phyloP scores from a whole-genome alignment of 2,797 vertebrate genomes.

The Rhyacichthys aspro region DNA sequence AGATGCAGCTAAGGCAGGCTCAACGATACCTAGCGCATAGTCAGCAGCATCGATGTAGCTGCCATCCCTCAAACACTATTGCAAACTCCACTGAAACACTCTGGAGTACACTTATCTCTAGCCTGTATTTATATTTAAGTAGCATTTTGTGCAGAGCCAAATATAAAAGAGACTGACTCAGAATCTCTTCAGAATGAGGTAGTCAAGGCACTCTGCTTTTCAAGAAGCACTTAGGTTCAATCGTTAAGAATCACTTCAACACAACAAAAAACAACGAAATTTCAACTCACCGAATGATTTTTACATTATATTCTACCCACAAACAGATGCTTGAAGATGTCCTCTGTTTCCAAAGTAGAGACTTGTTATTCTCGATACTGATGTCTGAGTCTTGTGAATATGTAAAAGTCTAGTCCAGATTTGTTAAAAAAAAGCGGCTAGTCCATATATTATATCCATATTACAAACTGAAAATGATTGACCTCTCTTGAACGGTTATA shows the following conservation, averaged over 20 bases:
- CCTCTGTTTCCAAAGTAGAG: not conserved
- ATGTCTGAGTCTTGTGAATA: not conserved
- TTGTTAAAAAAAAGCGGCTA: too few species aligned
- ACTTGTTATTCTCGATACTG: not conserved
- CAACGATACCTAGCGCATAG: too few species aligned
- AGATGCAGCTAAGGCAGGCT: too few species aligned
- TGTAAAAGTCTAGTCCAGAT: not conserved
- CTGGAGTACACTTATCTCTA: constrained; percentile 9
- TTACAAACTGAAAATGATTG: too few species aligned
- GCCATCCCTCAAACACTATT: not conserved
- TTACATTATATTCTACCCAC: not conserved
- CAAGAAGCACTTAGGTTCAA: constrained; percentile 8
- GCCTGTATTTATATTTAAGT: constrained; percentile 18
- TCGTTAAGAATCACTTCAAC: constrained; percentile 13
- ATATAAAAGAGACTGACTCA: constrained; percentile 35
- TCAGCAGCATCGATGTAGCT: not conserved
- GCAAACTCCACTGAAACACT: constrained; percentile 8
- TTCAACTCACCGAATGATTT: constrained; percentile 7
- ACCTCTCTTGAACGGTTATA: too few species aligned
- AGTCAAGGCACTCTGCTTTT: constrained; percentile 15
- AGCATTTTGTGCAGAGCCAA: constrained; percentile 13
- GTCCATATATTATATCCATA: too few species aligned
- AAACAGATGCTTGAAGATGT: not conserved
- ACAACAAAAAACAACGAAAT: not conserved
- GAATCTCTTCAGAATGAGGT: constrained; percentile 10